A percentile compares a stretch with the other conserved stretches of the same genome.
phyloP scores from a whole-genome alignment of 2,797 vertebrate genomes.

The Muscicapa comitata region DNA sequence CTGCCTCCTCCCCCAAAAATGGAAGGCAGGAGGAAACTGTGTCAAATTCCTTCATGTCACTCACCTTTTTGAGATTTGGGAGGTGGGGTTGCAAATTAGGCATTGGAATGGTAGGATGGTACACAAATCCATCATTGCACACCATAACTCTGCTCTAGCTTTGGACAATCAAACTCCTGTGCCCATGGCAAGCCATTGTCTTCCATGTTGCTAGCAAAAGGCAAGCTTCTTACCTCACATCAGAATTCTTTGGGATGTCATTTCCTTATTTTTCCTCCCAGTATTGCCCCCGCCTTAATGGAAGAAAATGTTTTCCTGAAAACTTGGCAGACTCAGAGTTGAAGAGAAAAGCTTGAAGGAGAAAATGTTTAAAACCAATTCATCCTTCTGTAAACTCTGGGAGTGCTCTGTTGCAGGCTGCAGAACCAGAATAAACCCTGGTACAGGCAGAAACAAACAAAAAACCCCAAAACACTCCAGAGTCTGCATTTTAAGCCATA shows the following conservation, averaged over 20 bases:
- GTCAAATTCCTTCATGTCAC: background rate
- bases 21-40: accelerated
- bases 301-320: background rate
- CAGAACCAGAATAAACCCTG: background rate
- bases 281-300: background rate
- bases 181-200: accelerated
- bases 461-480: accelerated
- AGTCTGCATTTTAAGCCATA: background rate
- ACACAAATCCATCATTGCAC: background rate
- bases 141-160: background rate
- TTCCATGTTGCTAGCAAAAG: background rate
- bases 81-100: background rate
- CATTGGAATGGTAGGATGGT: background rate
- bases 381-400: background rate
- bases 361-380: background rate
- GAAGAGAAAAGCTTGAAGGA: background rate
- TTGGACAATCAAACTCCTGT: background rate
- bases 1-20: accelerated
- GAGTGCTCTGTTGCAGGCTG: background rate
- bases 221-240: accelerated
- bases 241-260: background rate
- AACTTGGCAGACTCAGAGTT: background rate
- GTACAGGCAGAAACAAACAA: background rate
- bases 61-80: background rate
- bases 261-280: background rate